phyloP scores from a whole-genome alignment of 1,140 invertebrate genomes.

The Zophobas atratus region DNA sequence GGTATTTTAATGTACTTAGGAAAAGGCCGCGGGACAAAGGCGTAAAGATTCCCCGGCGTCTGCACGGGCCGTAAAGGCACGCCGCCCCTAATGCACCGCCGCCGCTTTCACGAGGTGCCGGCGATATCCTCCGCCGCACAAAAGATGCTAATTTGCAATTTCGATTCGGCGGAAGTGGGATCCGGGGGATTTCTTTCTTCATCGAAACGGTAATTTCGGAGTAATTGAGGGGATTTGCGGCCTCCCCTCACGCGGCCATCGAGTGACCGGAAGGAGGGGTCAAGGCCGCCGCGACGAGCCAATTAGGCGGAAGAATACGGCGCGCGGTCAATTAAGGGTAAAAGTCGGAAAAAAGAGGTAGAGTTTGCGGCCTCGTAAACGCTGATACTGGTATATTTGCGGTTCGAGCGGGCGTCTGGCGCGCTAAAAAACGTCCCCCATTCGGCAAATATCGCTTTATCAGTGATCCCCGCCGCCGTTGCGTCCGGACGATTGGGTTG shows the following conservation, averaged over 20 bases:
- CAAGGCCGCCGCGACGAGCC: too few relatives aligned
- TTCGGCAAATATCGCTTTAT: neutral
- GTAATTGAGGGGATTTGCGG: conserved; percentile 16
- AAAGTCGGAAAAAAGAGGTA: too few relatives aligned
- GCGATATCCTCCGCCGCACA: conserved; percentile 35
- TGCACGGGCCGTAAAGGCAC: conserved; percentile 31
- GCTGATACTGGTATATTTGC: too few relatives aligned
- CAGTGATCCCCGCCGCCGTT: neutral
- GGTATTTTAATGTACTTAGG: conserved; percentile 47
- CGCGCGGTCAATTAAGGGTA: too few relatives aligned
- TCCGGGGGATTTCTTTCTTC: conserved; percentile 11
- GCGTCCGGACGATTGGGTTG: conserved; percentile 18
- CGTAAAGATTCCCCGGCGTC: conserved; percentile 28
- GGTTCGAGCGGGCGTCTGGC: too few relatives aligned
- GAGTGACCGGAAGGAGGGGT: neutral
- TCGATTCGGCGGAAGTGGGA: conserved; percentile 30
- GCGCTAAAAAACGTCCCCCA: too few relatives aligned
- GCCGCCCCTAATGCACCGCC: conserved; percentile 30
- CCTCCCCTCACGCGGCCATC: conserved; percentile 16
- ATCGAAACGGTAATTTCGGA: conserved; percentile 16
- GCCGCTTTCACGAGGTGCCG: conserved; percentile 16
- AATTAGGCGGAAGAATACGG: too few relatives aligned
- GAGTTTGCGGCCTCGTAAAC: too few relatives aligned
- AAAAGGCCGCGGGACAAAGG: conserved; percentile 45
- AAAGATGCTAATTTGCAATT: conserved; percentile 42